Conservation (phyloP, 2,797 vertebrate genomes). For the Acropternis orthonyx region DNA sequence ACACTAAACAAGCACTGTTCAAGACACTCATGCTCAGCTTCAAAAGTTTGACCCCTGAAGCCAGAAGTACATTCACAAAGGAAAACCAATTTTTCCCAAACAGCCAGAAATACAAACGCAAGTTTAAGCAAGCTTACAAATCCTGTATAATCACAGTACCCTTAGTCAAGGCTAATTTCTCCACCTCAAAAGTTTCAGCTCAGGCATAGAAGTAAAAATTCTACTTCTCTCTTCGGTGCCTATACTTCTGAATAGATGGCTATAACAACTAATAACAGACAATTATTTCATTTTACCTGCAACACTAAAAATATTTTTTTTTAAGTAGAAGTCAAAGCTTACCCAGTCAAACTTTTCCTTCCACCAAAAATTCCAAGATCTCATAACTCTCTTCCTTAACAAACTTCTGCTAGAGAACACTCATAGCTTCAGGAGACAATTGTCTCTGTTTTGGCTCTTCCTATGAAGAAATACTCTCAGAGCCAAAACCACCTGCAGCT, state of each 20-base stretch:
- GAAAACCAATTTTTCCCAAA: background rate
- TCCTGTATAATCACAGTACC: background rate
- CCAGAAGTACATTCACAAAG: background rate
- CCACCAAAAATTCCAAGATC: background rate
- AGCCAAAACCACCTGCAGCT: slow-evolving; percentile 10
- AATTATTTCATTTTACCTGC: background rate
- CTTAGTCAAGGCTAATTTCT: background rate
- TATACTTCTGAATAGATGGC: background rate
- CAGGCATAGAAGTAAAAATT: background rate
- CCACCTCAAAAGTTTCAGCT: background rate
- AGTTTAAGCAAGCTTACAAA: slow-evolving; percentile 8
- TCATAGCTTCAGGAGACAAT: background rate
- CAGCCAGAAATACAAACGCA: background rate
- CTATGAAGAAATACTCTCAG: background rate
- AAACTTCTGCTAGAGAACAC: background rate
- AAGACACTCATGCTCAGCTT: background rate
- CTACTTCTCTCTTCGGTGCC: background rate
- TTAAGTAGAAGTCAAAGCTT: background rate
- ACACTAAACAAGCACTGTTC: slow-evolving; percentile 24
- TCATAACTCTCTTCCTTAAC: background rate
- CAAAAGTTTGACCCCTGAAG: background rate
- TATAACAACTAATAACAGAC: background rate
- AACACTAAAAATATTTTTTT: background rate
- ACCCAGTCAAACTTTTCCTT: background rate
- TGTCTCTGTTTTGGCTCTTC: background rate